Evolutionary conservation across 1,140 invertebrate species (phyloP).

Genomic region (Xylocopa sonorina): DNA sequence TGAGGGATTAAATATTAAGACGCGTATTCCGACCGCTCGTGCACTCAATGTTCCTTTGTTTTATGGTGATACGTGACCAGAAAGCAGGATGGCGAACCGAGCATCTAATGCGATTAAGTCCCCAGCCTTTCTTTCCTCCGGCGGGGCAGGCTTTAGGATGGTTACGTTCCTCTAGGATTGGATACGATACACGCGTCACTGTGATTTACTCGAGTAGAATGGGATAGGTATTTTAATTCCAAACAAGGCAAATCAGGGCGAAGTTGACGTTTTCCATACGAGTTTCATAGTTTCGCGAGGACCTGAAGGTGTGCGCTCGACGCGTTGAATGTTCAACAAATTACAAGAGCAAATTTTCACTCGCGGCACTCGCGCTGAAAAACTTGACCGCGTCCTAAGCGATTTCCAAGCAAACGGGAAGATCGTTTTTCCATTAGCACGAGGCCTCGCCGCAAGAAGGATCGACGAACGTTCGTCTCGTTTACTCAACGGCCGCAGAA

Average conservation of each 20-base stretch:
- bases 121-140: constrained; percentile 55
- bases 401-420: constrained; percentile 17
- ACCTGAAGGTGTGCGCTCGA: too few species aligned
- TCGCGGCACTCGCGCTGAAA: not conserved
- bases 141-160: constrained; percentile 42
- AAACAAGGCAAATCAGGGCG: not conserved
- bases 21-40: constrained; percentile 71
- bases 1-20: constrained; percentile 82
- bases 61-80: constrained; percentile 81
- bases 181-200: constrained; percentile 47
- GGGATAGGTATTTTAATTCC: not conserved
- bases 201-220: not conserved
- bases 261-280: too few species aligned
- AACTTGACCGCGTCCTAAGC: not conserved
- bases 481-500: constrained; percentile 27
- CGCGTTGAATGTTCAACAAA: not conserved
- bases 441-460: not conserved
- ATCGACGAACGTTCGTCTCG: constrained; percentile 33
- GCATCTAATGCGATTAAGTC: constrained; percentile 75
- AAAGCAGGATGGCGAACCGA: constrained; percentile 77
- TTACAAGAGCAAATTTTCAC: not conserved
- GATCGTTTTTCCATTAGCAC: constrained; percentile 33
- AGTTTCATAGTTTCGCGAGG: too few species aligned
- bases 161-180: constrained; percentile 51
- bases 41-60: constrained; percentile 80